Percentiles rank a stretch among this genome's conserved stretches.
phyloP scores from a whole-genome alignment of 1,140 invertebrate genomes.

The Drosophila virilis region DNA sequence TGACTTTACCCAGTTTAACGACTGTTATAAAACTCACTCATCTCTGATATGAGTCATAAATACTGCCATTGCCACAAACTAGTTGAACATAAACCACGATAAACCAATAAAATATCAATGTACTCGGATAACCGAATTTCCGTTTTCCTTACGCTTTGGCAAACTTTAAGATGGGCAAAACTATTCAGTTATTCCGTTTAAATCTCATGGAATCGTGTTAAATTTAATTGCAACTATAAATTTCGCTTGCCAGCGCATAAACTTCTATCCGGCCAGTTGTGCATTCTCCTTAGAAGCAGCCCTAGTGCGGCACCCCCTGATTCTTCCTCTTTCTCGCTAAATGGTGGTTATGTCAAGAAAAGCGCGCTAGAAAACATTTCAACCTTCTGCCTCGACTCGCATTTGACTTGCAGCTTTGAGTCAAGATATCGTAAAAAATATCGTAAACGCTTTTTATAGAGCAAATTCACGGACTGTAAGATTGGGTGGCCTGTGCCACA shows the following conservation, averaged over 20 bases:
- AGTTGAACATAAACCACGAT: constrained; percentile 58
- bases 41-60: constrained; percentile 33
- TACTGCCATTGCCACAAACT: constrained; percentile 32
- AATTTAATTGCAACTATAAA: constrained; percentile 81
- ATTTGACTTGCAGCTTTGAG: constrained; percentile 72
- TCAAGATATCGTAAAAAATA: constrained; percentile 66
- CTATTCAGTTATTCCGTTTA: constrained; percentile 79
- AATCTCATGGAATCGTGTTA: constrained; percentile 78
- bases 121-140: constrained; percentile 32
- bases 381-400: constrained; percentile 55
- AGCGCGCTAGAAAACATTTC: constrained; percentile 62
- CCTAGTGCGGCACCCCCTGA: not conserved
- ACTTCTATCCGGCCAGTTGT: constrained; percentile 63
- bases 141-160: not conserved
- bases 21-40: constrained; percentile 23
- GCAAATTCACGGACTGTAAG: constrained; percentile 27
- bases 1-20: constrained; percentile 28
- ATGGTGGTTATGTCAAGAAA: constrained; percentile 51
- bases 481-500: constrained; percentile 17
- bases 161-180: constrained; percentile 59
- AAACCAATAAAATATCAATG: constrained; percentile 79
- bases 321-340: constrained; percentile 2
- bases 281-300: not conserved
- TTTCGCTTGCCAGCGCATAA: constrained; percentile 65
- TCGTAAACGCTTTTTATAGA: constrained; percentile 68